Conservation (phyloP, 2,888 invertebrate species). For the Bombylius discolor region DNA sequence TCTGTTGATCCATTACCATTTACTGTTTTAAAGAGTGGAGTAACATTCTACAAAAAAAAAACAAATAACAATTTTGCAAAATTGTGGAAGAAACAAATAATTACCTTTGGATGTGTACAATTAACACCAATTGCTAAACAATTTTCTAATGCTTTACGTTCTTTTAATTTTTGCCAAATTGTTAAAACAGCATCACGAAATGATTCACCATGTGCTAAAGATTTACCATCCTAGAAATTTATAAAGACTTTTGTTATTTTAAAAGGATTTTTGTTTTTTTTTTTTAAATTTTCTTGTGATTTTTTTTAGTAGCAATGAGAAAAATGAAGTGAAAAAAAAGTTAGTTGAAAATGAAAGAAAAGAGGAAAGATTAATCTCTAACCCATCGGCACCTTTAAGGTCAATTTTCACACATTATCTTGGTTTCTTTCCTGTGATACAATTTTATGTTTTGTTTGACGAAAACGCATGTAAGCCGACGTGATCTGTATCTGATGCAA, state of each 20-base stretch:
- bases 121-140: conserved; percentile 82
- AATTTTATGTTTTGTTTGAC: too few relatives aligned
- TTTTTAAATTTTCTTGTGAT: background rate
- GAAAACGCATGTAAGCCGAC: too few relatives aligned
- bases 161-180: conserved; percentile 47
- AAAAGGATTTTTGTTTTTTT: background rate
- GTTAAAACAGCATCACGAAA: conserved; percentile 59
- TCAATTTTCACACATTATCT: too few relatives aligned
- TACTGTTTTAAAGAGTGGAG: conserved; percentile 44
- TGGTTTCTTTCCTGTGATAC: too few relatives aligned
- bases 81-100: background rate
- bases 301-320: background rate
- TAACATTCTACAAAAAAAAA: conserved; percentile 38
- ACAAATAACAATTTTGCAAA: background rate
- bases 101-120: conserved; percentile 55
- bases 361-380: too few relatives aligned
- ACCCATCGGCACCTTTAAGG: too few relatives aligned
- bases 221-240: conserved; percentile 39
- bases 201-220: conserved; percentile 65
- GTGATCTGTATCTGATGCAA: too few relatives aligned
- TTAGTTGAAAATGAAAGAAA: too few relatives aligned
- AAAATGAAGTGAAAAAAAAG: too few relatives aligned
- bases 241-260: too few relatives aligned
- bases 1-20: conserved; percentile 37
- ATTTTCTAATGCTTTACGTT: conserved; percentile 47